phyloP scores from a whole-genome alignment of 2,797 vertebrate genomes.

The Poecile montanus region DNA sequence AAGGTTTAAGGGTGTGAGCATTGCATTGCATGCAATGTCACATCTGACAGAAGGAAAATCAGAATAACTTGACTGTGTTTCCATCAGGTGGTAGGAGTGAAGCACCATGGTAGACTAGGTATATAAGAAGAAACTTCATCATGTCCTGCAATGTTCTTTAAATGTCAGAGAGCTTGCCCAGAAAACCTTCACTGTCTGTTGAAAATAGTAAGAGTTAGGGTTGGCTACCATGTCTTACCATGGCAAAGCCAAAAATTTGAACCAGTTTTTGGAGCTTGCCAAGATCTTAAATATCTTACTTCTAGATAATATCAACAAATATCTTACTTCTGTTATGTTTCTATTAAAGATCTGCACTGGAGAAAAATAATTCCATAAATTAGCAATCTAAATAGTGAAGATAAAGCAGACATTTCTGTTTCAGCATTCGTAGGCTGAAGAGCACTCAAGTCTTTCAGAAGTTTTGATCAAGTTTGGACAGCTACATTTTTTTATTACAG shows the following conservation, averaged over 20 bases:
- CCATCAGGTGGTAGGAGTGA: fast-evolving
- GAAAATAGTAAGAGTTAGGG: not conserved
- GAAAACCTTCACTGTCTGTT: not conserved
- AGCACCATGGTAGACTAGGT: not conserved
- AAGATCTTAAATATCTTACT: not conserved
- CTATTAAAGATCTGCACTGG: not conserved
- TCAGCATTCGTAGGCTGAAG: not conserved
- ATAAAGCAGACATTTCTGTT: not conserved
- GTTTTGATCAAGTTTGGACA: not conserved
- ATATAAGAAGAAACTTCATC: not conserved
- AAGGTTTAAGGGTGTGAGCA: not conserved
- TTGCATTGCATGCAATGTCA: not conserved
- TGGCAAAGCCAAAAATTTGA: not conserved
- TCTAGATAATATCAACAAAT: not conserved
- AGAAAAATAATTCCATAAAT: not conserved
- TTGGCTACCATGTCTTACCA: not conserved
- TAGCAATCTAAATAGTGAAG: not conserved
- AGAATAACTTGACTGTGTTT: not conserved
- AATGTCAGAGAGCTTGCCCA: not conserved
- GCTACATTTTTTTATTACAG: not conserved
- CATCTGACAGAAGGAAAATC: not conserved
- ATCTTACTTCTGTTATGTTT: not conserved
- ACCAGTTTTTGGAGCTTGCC: not conserved
- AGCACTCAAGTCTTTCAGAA: not conserved
- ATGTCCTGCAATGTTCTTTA: not conserved